A percentile compares a stretch with the other conserved stretches of the same genome.
These are phyloP conservation scores for Phrynocephalus vlangalii DNA, from an alignment of 2,797 vertebrate species.

Conservation along the genomic window DNA sequence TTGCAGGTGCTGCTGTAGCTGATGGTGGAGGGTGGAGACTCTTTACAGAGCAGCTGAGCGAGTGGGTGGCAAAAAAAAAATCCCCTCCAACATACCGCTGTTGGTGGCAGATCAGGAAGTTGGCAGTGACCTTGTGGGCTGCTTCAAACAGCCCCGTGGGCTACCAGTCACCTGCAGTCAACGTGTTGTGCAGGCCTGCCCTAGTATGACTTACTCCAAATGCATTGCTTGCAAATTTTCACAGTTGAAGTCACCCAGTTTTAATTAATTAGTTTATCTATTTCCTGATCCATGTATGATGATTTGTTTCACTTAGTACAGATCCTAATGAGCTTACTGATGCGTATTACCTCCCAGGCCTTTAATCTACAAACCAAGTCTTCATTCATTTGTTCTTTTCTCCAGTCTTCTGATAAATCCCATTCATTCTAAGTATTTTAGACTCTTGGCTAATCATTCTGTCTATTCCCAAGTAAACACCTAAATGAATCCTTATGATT, in stretches of 20 bases:
- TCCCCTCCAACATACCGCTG: too few species aligned
- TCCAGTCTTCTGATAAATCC: background rate
- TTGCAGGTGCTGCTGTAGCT: too few species aligned
- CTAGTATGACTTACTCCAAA: background rate
- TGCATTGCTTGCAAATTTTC: background rate
- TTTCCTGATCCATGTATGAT: conserved; percentile 12
- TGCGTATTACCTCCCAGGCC: background rate
- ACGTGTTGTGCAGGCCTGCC: too few species aligned
- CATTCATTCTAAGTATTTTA: conserved; percentile 46
- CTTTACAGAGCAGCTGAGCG: too few species aligned
- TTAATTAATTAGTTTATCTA: conserved; percentile 1
- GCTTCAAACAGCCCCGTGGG: too few species aligned
- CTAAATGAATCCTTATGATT: conserved; percentile 45
- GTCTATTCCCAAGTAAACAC: conserved; percentile 31
- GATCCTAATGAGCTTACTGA: background rate
- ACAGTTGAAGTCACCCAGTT: background rate
- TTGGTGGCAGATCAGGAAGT: too few species aligned
- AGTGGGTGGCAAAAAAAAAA: too few species aligned
- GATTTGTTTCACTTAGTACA: conserved; percentile 16
- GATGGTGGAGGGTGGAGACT: too few species aligned
- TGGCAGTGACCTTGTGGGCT: too few species aligned
- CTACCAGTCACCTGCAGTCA: too few species aligned
- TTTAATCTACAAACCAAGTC: background rate
- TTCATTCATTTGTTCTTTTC: background rate
- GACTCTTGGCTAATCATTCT: conserved; percentile 44